Evolutionary conservation across 2,113 vertebrate genomes (phyloP), one percentile per base, ranked within the genome.

Genomic region (Pomatorhinus ruficollis): DNA sequence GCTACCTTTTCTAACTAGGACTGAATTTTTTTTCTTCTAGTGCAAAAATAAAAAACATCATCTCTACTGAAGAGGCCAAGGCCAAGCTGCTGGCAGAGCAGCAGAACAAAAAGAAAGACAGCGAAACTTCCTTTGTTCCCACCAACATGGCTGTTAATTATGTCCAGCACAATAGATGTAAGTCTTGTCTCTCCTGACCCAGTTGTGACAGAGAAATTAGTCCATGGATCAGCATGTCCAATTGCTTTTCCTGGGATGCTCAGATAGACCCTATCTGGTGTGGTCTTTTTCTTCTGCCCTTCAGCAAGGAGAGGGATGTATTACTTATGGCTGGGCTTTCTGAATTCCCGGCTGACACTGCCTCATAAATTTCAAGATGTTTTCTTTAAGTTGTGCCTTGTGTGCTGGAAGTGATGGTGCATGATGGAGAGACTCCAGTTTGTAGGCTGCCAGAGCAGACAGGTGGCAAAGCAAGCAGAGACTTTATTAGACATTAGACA

Each of bases 121-220:
- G 98, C 0, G 98, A 99, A 88, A 99, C 99, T 3, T 99, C 99
- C 22, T 99, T 99, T 23, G 99, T 99, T 87, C 99, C 99, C 59
- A 99, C 99, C 25, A 99, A 99, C 96, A 99, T 99, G 87, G 99
- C 99, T 2, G 99, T 99, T 82, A 99, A 99, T 91, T 99, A 99
- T 0, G 99, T 99, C 75, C 99, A 99, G 94, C 99, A 99, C 97
- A 99, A 99, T 97, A 98, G 99, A 97, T 99, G 99, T 99, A 91
- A 99, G 99, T 95, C 10, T 33, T 3, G 39, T 54, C 44, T 86
- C 27, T 61, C 61, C 40, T 79, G 37, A 56, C 37, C 31, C 54
- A 33, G 27, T 0, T 88, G 42, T 57, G 77, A 68, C 40, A 74
- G 64, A 53, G 75, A 22, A 19, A 72, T 70, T 57, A 56, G 12